These are phyloP conservation scores for Nowickia ferox DNA, from an alignment of 2,888 invertebrate genomes.

Conservation along the genomic window DNA sequence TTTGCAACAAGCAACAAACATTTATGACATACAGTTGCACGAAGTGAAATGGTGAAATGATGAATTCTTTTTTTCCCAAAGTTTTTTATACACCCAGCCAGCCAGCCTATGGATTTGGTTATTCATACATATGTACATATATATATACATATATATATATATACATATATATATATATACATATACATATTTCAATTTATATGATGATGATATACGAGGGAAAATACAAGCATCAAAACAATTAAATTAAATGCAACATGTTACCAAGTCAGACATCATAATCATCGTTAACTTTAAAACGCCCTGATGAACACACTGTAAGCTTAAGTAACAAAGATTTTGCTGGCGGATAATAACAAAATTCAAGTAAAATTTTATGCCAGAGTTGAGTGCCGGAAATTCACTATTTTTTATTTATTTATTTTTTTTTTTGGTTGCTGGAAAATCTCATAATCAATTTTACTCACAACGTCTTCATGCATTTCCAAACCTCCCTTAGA, in stretches of 20 bases:
- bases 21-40: constrained; percentile 5
- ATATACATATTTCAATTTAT: not conserved
- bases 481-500: not conserved
- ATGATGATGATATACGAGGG: not conserved
- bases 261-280: constrained; percentile 59
- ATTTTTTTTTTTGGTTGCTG: not conserved
- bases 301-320: constrained; percentile 14
- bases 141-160: not conserved
- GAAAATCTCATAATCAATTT: constrained; percentile 37
- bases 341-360: not conserved
- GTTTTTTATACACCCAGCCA: constrained; percentile 9
- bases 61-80: constrained; percentile 9
- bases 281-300: constrained; percentile 19
- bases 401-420: not conserved
- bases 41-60: constrained; percentile 13
- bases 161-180: not conserved
- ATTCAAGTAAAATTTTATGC: not conserved
- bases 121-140: constrained; percentile 6
- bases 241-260: constrained; percentile 69
- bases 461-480: not conserved
- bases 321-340: constrained; percentile 10
- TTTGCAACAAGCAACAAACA: constrained; percentile 17
- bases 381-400: not conserved
- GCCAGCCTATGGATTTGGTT: constrained; percentile 14
- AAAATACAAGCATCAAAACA: constrained; percentile 22